These are phyloP conservation scores for Motacilla alba DNA, from an alignment of 2,113 vertebrate genomes.

Conservation along the genomic window DNA sequence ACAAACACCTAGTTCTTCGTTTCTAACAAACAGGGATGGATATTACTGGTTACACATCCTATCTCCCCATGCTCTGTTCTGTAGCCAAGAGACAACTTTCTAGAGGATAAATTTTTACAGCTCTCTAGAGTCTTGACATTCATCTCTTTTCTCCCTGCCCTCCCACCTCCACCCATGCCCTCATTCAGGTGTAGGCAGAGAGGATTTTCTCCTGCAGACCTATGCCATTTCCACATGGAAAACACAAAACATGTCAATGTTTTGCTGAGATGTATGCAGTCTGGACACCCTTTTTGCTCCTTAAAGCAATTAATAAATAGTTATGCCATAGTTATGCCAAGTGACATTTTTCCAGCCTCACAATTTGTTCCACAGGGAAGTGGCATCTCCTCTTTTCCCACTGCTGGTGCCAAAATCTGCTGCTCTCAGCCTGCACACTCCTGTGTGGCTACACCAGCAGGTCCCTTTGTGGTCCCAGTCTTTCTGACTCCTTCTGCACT, in stretches of 20 bases:
- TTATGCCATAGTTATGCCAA: background rate
- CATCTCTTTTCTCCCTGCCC: background rate
- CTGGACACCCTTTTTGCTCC: background rate
- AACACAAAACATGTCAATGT: background rate
- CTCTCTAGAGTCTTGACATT: background rate
- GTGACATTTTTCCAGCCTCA: background rate
- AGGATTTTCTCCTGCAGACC: background rate
- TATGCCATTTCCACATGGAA: background rate
- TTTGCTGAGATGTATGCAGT: background rate
- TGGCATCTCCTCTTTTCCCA: background rate
- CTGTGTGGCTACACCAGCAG: background rate
- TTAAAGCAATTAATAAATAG: background rate
- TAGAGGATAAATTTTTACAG: background rate
- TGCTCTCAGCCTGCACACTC: background rate
- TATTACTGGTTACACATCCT: background rate
- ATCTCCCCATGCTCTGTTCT: background rate
- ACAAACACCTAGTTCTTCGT: background rate
- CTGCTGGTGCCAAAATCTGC: fast-evolving
- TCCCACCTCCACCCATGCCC: background rate
- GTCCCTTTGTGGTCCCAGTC: background rate
- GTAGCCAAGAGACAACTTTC: background rate
- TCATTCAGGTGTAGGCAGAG: background rate
- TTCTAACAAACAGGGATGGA: background rate
- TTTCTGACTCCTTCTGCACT: background rate
- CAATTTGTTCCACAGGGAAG: background rate